Evolutionary conservation across 2,797 vertebrate species (phyloP), one percentile per base, ranked within the genome.

Genomic region (Semotilus atromaculatus): DNA sequence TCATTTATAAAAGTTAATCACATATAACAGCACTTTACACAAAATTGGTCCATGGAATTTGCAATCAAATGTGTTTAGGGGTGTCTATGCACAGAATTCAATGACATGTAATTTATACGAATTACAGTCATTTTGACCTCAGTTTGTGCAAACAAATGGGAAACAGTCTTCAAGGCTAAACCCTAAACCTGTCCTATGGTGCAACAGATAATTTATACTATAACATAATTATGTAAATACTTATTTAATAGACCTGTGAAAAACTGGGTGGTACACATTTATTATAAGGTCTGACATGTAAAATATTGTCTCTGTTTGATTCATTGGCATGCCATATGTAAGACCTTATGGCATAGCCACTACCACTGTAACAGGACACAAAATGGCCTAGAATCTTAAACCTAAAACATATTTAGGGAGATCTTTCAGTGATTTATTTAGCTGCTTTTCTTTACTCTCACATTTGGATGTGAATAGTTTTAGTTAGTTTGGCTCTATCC

Each of bases 121-220:
- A 40, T 29, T 23, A 60, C 36, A 60, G 55, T 60, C 53, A 40
- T 77, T 75, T 40, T 60, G 36, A 26, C 36, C n/a, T 60, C n/a
- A 29, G 53, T 77, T 60, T 40, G 53, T 77, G 23, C 74, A 77
- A 26, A 60, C 23, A 77, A 26, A 77, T 26, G 23, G n/a, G 23
- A 38, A 40, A 74, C 34, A 18, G 74, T 76, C 34, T 40, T 58
- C 23, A 38, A 58, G 48, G 48, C 29, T 53, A 74, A 58, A 38
- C 31, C 31, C 34, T 58, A 76, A n/a, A 58, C n/a, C 23, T 10
- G 23, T 26, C 34, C 16, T 71, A 7, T 43, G 19, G 38, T 26
- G 38, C 21, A 43, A 43, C 38, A 84, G 55, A 77, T 14, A 5
- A 18, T 64, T 64, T 64, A 31, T 64, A 3, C 26, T 7, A 62